phyloP scores from a whole-genome alignment of 2,113 vertebrate species.

The Epinephelus lanceolatus region DNA sequence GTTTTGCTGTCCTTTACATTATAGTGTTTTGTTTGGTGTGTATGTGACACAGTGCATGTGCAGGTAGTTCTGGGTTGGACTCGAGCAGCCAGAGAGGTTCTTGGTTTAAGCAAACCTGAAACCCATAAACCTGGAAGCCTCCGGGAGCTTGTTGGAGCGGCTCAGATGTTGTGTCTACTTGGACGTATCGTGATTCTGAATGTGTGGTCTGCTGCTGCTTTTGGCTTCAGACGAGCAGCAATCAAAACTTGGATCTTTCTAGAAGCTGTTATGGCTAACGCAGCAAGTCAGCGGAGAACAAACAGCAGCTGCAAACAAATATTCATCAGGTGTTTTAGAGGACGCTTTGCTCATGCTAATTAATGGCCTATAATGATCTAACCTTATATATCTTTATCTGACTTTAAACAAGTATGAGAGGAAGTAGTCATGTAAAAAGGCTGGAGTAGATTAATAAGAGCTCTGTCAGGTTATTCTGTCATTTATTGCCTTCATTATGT shows the following conservation, averaged over 20 bases:
- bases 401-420: no score
- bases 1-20: no score
- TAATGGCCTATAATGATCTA: no score
- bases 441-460: no score
- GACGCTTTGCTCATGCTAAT: neutral
- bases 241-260: conserved; percentile 41
- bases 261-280: conserved; percentile 5
- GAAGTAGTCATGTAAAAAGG: no score
- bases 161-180: conserved; percentile 22
- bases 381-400: no score
- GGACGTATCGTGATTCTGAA: conserved; percentile 26
- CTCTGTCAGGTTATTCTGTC: no score
- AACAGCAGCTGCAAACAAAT: conserved; percentile 28
- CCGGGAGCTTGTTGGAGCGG: neutral
- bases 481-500: neutral
- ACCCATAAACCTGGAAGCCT: conserved; percentile 44
- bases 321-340: neutral
- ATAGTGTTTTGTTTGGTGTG: neutral
- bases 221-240: conserved; percentile 36
- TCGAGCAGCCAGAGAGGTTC: neutral
- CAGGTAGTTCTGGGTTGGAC: neutral
- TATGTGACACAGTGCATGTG: neutral
- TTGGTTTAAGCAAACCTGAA: conserved; percentile 22
- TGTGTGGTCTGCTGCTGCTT: conserved; percentile 40
- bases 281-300: conserved; percentile 5